Evolutionary conservation across 2,888 invertebrate species (phyloP), one percentile per base, ranked within the genome.

Genomic region (Caenorhabditis macrosperma): DNA sequence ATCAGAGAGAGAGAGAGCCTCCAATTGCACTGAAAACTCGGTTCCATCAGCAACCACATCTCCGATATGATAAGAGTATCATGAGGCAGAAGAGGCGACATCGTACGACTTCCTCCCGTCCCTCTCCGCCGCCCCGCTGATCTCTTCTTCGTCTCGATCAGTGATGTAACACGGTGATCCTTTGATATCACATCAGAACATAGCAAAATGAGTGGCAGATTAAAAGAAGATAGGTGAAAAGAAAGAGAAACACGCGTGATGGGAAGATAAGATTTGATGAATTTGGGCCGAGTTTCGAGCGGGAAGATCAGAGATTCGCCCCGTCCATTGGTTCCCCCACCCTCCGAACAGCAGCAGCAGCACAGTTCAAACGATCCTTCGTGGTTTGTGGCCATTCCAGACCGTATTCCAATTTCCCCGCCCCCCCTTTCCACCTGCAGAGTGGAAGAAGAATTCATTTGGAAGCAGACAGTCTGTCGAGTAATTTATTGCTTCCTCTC

Each of bases 81-180:
- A n/a, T n/a, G 33, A 10, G 33, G 3, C 38, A 12, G 38, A 9
- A 12, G 38, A 33, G 33, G 33, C 9, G 33, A 33, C 9, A 33
- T 33, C 33, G 33, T 9, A 33, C 33, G 9, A 38, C 38, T 38
- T 38, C 38, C 38, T 38, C 12, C 38, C 38, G 6, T n/a, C 38
- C 38, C 15, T 5, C 38, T 12, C 9, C 15, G 38, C n/a, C n/a
- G n/a, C n/a, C n/a, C n/a, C n/a, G n/a, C n/a, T n/a, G n/a, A n/a
- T n/a, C n/a, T n/a, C n/a, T 30, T 54, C 28, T 66, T 54, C 66
- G 52, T 54, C 66, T 54, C 52, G 66, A 54, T 66, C 41, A 54
- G 41, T 66, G 66, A 54, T 54, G 54, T 54, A 41, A 66, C 54
- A 52, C 41, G 22, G 54, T 35, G 66, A 66, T 46, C 52, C 52